phyloP scores from a whole-genome alignment of 2,113 vertebrate species.

The Neomonachus schauinslandi region DNA sequence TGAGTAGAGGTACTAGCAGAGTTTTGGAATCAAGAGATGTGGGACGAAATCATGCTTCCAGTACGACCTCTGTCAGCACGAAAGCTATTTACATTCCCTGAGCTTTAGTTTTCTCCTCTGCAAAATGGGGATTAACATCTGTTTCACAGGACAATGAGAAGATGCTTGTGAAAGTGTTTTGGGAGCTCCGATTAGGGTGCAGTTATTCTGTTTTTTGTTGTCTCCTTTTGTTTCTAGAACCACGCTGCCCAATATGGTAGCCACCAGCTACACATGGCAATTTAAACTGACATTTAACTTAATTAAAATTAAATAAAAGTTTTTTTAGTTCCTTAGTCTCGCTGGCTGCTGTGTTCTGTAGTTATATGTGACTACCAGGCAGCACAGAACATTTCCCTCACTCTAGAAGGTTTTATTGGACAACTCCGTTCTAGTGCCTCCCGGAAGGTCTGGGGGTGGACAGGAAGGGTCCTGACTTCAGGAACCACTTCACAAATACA shows the following conservation, averaged over 20 bases:
- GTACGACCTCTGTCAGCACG: not conserved
- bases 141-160: not conserved
- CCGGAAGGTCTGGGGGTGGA: not conserved
- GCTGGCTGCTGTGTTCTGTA: not conserved
- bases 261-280: not conserved
- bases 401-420: not conserved
- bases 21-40: not conserved
- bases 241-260: not conserved
- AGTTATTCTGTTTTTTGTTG: not conserved
- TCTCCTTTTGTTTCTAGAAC: slow-evolving; percentile 16
- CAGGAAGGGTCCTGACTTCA: not conserved
- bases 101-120: not conserved
- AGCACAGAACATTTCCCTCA: not conserved
- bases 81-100: slow-evolving; percentile 12
- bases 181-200: not conserved
- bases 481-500: not conserved
- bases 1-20: not conserved
- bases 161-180: not conserved
- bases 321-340: not conserved
- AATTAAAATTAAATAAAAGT: slow-evolving; percentile 10
- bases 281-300: slow-evolving; percentile 18
- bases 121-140: not conserved
- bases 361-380: not conserved
- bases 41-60: not conserved
- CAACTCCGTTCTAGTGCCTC: not conserved